Conservation (phyloP, 1,140 invertebrate genomes). For the Propsilocerus akamusi region DNA sequence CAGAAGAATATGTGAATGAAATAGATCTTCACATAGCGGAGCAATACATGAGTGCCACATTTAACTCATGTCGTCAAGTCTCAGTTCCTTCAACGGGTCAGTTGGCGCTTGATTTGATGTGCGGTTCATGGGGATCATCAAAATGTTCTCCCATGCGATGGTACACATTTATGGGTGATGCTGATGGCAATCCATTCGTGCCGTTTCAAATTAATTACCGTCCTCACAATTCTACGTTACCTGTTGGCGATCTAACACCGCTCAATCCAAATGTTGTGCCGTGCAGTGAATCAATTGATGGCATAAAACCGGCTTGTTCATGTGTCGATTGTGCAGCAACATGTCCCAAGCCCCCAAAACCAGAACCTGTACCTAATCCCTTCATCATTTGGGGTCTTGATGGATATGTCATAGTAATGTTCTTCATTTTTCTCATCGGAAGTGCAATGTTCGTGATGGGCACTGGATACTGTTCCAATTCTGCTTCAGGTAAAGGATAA, state of each 20-base stretch:
- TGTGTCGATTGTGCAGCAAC: slow-evolving; percentile 73
- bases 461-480: slow-evolving; percentile 3
- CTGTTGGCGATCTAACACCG: slow-evolving; percentile 31
- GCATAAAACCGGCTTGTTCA: slow-evolving; percentile 47
- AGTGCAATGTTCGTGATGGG: slow-evolving; percentile 42
- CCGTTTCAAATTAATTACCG: slow-evolving; percentile 49
- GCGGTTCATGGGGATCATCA: slow-evolving; percentile 43
- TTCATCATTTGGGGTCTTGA: slow-evolving; percentile 52
- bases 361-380: slow-evolving; percentile 37
- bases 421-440: slow-evolving; percentile 52
- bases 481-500: background rate
- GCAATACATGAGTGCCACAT: slow-evolving; percentile 51
- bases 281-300: slow-evolving; percentile 45
- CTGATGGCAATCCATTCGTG: slow-evolving; percentile 28
- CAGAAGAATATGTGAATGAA: slow-evolving; percentile 24
- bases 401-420: slow-evolving; percentile 56
- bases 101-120: slow-evolving; percentile 63
- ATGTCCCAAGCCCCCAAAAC: slow-evolving; percentile 53
- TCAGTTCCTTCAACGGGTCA: slow-evolving; percentile 57
- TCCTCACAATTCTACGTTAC: slow-evolving; percentile 17
- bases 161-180: slow-evolving; percentile 40
- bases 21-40: slow-evolving; percentile 42
- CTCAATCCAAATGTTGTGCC: slow-evolving; percentile 39
- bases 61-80: slow-evolving; percentile 50
- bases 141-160: slow-evolving; percentile 45